These are phyloP conservation scores for Apantesis nais DNA, from an alignment of 2,888 invertebrate genomes.

Conservation along the genomic window DNA sequence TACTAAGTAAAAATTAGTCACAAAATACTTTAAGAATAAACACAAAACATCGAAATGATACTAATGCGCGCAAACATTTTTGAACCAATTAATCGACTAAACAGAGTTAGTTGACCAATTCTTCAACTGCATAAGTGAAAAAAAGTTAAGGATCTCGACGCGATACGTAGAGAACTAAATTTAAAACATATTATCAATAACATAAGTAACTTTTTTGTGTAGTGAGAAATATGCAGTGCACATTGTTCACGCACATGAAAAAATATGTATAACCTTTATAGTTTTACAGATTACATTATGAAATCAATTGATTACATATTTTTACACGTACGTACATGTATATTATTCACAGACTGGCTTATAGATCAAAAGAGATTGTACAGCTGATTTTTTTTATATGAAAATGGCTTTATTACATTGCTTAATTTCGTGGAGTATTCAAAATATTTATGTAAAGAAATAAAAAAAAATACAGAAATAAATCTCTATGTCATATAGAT, in stretches of 20 bases:
- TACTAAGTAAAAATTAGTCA: conserved; percentile 54
- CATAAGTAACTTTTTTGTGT: neutral
- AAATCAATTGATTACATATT: neutral
- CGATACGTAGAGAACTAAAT: neutral
- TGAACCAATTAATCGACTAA: conserved; percentile 22
- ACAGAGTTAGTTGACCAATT: conserved; percentile 22
- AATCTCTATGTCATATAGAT: neutral
- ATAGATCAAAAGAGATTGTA: neutral
- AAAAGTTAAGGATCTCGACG: neutral
- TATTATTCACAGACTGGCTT: neutral
- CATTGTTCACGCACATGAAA: neutral
- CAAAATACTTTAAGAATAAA: conserved; percentile 51
- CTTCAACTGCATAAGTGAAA: conserved; percentile 31
- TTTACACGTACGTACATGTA: neutral
- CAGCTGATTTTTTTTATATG: neutral
- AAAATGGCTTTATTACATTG: neutral
- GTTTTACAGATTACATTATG: neutral
- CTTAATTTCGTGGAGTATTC: neutral
- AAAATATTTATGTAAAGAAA: neutral
- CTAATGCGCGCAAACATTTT: conserved; percentile 33
- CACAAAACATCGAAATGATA: conserved; percentile 41
- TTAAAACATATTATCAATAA: too few species aligned
- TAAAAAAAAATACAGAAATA: neutral
- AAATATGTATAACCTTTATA: neutral
- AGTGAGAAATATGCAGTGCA: neutral